These are phyloP conservation scores for Zosterops borbonicus DNA, from an alignment of 2,113 vertebrate genomes.

Conservation along the genomic window DNA sequence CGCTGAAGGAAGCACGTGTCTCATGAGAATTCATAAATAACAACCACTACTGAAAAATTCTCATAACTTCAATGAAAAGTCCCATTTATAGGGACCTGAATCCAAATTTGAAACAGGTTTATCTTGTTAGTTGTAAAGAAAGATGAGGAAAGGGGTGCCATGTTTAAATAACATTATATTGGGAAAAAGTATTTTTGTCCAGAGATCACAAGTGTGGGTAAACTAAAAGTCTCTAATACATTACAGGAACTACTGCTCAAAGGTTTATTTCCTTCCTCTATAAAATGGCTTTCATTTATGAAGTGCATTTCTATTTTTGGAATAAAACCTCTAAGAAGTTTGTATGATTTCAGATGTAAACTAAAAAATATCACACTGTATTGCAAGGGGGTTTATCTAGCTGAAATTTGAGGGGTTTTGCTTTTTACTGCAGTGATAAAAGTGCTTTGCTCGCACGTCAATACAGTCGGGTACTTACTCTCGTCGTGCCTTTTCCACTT, in stretches of 20 bases:
- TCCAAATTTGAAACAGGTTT: neutral
- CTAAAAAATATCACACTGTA: neutral
- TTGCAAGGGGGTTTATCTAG: neutral
- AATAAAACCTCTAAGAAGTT: slow-evolving; percentile 44
- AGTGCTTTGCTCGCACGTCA: neutral
- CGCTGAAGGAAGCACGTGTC: fast-evolving
- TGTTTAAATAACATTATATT: neutral
- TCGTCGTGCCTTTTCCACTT: slow-evolving; percentile 89
- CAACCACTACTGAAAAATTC: neutral
- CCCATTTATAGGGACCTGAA: neutral
- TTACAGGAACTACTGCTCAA: slow-evolving; percentile 18
- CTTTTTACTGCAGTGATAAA: neutral
- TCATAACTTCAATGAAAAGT: neutral
- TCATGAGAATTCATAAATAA: neutral
- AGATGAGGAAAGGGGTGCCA: neutral
- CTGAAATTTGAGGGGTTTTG: neutral
- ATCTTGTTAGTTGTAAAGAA: neutral
- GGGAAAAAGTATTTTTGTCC: neutral
- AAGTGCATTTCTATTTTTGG: slow-evolving; percentile 31
- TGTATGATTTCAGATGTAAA: neutral
- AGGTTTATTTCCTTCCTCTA: slow-evolving; percentile 38
- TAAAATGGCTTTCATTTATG: neutral
- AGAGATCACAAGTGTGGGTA: neutral
- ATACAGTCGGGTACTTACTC: slow-evolving; percentile 81
- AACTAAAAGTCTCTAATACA: neutral